These are phyloP conservation scores for Piaya cayana DNA, from an alignment of 2,113 vertebrate genomes.

Conservation along the genomic window DNA sequence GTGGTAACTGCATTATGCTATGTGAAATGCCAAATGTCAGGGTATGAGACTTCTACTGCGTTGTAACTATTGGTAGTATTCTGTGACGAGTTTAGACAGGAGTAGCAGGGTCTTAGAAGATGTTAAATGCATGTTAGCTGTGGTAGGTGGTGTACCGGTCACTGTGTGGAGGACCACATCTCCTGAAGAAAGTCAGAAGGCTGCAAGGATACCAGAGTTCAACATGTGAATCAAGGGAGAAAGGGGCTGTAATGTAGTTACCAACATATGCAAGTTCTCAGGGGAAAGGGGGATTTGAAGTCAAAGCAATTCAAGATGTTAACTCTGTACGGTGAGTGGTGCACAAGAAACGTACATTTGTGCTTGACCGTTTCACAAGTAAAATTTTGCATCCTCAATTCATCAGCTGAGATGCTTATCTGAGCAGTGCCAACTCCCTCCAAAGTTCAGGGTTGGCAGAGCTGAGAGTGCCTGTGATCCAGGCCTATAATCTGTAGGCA, in stretches of 20 bases:
- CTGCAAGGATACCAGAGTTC: neutral
- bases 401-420: neutral
- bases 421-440: neutral
- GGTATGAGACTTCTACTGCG: neutral
- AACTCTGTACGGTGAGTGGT: neutral
- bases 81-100: neutral
- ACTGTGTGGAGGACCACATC: neutral
- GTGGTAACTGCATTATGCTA: neutral
- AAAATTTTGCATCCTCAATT: neutral
- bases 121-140: neutral
- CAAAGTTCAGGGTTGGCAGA: neutral
- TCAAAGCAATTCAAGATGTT: neutral
- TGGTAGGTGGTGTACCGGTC: neutral
- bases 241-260: neutral
- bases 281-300: neutral
- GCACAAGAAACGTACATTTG: neutral
- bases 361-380: neutral
- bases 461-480: neutral
- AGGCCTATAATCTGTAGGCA: neutral
- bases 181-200: neutral
- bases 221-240: neutral
- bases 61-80: neutral
- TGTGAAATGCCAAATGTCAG: neutral
- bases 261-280: neutral
- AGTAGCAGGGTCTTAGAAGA: neutral